Evolutionary conservation across 2,888 invertebrate species (phyloP), one percentile per base, ranked within the genome.

Genomic region (Siphlonurus alternatus): DNA sequence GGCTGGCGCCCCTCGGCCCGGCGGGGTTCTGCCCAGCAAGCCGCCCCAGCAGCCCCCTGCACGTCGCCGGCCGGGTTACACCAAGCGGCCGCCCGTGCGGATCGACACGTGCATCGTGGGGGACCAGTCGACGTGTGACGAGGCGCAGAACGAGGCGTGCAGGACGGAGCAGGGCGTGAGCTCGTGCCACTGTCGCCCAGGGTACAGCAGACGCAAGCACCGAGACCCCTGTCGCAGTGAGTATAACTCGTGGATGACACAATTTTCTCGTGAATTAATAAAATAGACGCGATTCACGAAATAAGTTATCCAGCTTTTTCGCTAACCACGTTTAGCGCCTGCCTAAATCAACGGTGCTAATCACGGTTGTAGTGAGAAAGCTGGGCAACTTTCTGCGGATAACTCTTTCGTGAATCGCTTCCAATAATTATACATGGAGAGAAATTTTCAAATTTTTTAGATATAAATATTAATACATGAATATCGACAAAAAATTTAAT

Each of bases 61-160:
- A n/a, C 70, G 68, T 2, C 56, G 66, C 22, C 64, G 56, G 5
- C 56, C 56, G 5, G 7, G 15, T 7, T 22, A 7, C 15, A n/a
- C 56, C 20, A 56, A 56, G 56, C 7, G 67, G 59, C 69, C 68
- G n/a, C 68, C 70, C 22, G 70, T 68, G 72, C 73, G 93, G 69
- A 94, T 94, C 66, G 94, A 94, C 73, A 94, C 94, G 0, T 94
- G 94, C 71, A 93, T 94, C 22, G 93, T 94, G 0, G 94, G 93
- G 0, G 93, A 94, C 70, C 90, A 92, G 70, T 87, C 89, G 0
- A 93, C 94, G 0, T 94, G 94, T 70, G 93, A 93, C 71, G 83
- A 85, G 64, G 87, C 89, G 0, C 89, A 93, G 72, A 88, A 91
- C 71, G 94, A 94, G 73, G 85, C 86, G 63, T 94, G 94, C 72